Conservation (phyloP, 2,797 vertebrate species). For the Coranthus polyacanthus region DNA sequence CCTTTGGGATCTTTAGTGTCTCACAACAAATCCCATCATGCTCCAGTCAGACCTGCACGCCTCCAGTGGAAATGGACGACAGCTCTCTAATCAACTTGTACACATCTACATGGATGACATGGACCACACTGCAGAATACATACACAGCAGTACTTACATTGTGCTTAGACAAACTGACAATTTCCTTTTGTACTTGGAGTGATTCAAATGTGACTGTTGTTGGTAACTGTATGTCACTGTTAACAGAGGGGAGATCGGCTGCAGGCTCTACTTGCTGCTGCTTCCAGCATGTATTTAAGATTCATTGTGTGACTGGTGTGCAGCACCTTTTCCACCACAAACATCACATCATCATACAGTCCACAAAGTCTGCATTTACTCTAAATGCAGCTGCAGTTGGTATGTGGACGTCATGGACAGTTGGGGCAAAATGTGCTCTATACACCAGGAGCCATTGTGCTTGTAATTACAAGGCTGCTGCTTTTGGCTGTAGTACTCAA, state of each 20-base stretch:
- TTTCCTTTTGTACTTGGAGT: conserved; percentile 21
- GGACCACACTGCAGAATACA: conserved; percentile 1
- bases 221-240: conserved; percentile 22
- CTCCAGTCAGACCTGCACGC: neutral
- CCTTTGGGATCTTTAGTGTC: neutral
- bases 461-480: conserved; percentile 3
- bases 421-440: neutral
- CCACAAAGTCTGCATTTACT: neutral
- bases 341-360: neutral
- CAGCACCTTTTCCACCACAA: conserved; percentile 5
- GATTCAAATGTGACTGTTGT: neutral
- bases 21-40: conserved; percentile 1
- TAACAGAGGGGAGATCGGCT: neutral
- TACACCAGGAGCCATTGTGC: conserved; percentile 14
- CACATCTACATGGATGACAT: neutral
- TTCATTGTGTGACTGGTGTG: conserved; percentile 7
- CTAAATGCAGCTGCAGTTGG: conserved; percentile 10
- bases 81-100: conserved; percentile 6
- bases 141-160: conserved; percentile 7
- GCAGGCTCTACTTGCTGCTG: too few species aligned
- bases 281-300: neutral
- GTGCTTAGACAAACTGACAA: conserved; percentile 15
- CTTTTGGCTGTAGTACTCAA: neutral
- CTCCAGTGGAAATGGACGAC: conserved; percentile 19
- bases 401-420: conserved; percentile 6